Evolutionary conservation across 1,140 invertebrate genomes (phyloP), one percentile per base, ranked within the genome.

Genomic region (Ceratosolen fusciceps): DNA sequence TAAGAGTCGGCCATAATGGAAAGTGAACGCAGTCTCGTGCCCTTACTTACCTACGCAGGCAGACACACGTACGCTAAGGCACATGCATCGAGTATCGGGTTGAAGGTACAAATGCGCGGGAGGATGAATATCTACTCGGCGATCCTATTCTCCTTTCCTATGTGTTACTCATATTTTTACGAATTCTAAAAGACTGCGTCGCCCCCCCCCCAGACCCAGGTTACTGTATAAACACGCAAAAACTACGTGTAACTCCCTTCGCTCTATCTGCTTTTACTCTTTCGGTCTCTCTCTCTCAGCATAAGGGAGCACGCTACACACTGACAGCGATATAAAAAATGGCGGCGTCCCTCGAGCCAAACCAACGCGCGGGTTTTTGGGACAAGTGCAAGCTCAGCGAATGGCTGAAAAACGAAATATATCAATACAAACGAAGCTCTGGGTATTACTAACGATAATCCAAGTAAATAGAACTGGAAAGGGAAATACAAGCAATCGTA

Each of bases 101-200:
- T n/a, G n/a, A n/a, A n/a, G n/a, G 37, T 80, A 84, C 85, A 88
- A 87, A 87, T 86, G 86, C 86, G 86, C 87, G 87, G 87, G 86
- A 87, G 83, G 80, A 65, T 52, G n/a, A n/a, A n/a, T n/a, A n/a
- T n/a, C n/a, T n/a, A n/a, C n/a, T 8, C 56, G 2, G 1, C 12
- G 21, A 37, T 37, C 14, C 12, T n/a, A 1, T 1, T 29, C 24
- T 14, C 54, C 72, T 24, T 24, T 60, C 26, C n/a, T n/a, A n/a
- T n/a, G n/a, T n/a, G n/a, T n/a, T n/a, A n/a, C n/a, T n/a, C n/a
- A n/a, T n/a, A n/a, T n/a, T n/a, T n/a, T 16, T n/a, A 21, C 72
- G 1, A 19, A 16, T 4, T 2, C 9, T 47, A 47, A 47, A 47
- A 47, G 8, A 16, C 16, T 9, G 43, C 43, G 16, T 7, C 7